Evolutionary conservation across 2,888 invertebrate genomes (phyloP).

Genomic region (Ennomos erosarius): DNA sequence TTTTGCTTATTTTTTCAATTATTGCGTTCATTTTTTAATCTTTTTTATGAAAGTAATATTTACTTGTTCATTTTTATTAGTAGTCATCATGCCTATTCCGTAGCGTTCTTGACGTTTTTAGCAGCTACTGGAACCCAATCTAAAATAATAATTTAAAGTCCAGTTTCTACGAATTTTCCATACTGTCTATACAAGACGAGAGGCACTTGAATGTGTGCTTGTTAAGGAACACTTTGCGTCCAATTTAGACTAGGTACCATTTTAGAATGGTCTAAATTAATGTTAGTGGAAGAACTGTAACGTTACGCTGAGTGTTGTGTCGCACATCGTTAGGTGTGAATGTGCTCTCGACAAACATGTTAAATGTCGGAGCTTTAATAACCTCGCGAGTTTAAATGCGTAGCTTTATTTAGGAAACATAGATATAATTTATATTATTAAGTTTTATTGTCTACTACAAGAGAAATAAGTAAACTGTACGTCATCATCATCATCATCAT

Average conservation of each 20-base stretch:
- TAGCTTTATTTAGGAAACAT: not conserved
- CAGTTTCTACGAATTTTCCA: not conserved
- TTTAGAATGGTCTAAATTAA: conserved; percentile 44
- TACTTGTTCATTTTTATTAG: too few species aligned
- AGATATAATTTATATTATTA: too few species aligned
- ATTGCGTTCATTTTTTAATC: too few species aligned
- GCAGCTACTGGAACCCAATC: too few species aligned
- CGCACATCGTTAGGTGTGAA: conserved; percentile 18
- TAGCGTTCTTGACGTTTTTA: too few species aligned
- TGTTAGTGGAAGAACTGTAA: conserved; percentile 29
- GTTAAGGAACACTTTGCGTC: conserved; percentile 41
- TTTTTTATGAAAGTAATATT: too few species aligned
- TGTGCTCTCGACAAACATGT: conserved; percentile 16
- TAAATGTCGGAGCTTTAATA: conserved; percentile 5
- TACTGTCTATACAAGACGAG: conserved; percentile 14
- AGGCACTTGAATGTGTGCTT: conserved; percentile 40
- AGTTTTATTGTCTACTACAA: too few species aligned
- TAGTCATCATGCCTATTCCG: too few species aligned
- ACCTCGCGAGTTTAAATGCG: conserved; percentile 1
- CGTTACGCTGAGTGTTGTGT: conserved; percentile 24
- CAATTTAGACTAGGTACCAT: conserved; percentile 42
- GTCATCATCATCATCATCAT: too few species aligned
- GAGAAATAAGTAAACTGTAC: too few species aligned
- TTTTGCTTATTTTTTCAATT: too few species aligned
- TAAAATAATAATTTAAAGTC: too few species aligned